Conservation (phyloP, 2,113 vertebrate genomes). For the Ondatra zibethicus region DNA sequence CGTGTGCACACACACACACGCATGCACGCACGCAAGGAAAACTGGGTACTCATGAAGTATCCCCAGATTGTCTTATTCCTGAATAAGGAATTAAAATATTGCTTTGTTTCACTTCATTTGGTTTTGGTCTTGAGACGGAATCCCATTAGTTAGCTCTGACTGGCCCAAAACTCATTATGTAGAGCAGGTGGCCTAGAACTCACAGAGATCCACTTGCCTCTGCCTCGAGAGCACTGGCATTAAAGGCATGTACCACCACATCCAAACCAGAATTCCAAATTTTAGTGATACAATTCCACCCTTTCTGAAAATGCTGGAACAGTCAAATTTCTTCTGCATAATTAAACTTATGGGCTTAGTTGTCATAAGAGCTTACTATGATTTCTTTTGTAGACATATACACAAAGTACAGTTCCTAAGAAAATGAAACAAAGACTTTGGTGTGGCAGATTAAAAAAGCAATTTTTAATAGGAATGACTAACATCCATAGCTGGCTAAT, state of each 20-base stretch:
- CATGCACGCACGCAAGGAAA: neutral
- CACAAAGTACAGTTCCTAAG: slow-evolving; percentile 25
- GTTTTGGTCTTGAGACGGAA: neutral
- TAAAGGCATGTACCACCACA: neutral
- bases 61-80: neutral
- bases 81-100: neutral
- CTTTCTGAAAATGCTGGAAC: slow-evolving; percentile 44
- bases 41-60: neutral
- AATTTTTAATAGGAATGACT: slow-evolving; percentile 53
- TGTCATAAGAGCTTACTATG: neutral
- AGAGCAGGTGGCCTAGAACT: neutral
- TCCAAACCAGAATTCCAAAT: neutral
- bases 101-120: neutral
- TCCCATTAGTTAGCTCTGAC: neutral
- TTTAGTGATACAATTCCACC: neutral
- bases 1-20: neutral
- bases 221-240: neutral
- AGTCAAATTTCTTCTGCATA: neutral
- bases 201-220: neutral
- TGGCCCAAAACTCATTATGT: neutral
- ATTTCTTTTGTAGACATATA: slow-evolving; percentile 24
- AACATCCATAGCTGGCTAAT: slow-evolving; percentile 55
- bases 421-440: slow-evolving; percentile 56
- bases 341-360: neutral
- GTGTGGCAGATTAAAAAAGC: neutral